Base-by-base conservation (phyloP, 2,888 invertebrate species). In the Neocrepidodera transversa region DNA sequence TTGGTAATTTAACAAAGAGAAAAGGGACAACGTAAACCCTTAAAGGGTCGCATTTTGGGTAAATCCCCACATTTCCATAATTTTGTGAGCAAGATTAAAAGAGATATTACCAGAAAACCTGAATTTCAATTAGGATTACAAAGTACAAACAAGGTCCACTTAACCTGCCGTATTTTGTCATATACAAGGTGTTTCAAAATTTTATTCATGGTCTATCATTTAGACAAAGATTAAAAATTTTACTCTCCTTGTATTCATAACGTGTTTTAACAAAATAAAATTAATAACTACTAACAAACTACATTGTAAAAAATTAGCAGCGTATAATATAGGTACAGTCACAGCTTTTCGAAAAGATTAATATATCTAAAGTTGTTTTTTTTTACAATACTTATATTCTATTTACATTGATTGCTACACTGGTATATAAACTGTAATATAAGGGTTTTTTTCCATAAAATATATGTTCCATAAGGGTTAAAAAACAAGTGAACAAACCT, bases 101-200 rank as follows among this genome's bases (percentile, higher is more conserved):
- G 11, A 11, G 52, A 52, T 28, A 23, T 20, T 18, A 43, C 16
- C 20, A 43, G 13, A 20, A 48, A 48, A 32, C 30, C 16, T 49
- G 26, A 17, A 26, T 40, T 38, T 32, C 40, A 43, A 43, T 28
- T 23, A 38, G 26, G 16, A 16, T 63, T 58, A 62, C 72, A 68
- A 53, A 52, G 54, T 71, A 73, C 68, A 72, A 73, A 72, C 71
- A 73, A 71, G 73, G 72, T 73, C 72, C 70, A 71, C 74, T 70
- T 73, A 73, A 74, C 74, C 74, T 71, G 74, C 73, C 73, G 74
- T 57, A 45, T 55, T 58, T 58, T 55, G 26, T 36, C 36, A 52
- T 53, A 30, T 45, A 48, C 28, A 43, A 50, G 10, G 43, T 16
- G 43, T 20, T n/a, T 17, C 53, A 53, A 43, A 10, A 11, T 30